A percentile compares a stretch with the other conserved stretches of the same genome.
Evolutionary conservation across 2,113 vertebrate species (phyloP).

Genomic region (Poeciliopsis retropinna): DNA sequence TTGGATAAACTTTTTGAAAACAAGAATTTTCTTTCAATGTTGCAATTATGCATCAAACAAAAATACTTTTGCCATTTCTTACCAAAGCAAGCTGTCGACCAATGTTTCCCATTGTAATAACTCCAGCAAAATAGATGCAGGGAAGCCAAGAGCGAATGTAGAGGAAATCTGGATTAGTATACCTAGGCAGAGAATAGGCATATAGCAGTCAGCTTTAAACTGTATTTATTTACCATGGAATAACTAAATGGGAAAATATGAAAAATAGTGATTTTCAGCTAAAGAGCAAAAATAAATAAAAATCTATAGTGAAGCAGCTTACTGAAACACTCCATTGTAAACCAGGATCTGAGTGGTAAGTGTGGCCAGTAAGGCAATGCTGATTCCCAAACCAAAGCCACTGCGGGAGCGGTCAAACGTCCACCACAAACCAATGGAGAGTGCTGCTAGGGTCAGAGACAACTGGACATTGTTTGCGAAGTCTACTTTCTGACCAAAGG

Average conservation of each 20-base stretch:
- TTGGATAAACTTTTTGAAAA: no score
- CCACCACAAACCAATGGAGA: conserved; percentile 98
- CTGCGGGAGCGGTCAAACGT: conserved; percentile 94
- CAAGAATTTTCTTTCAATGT: no score
- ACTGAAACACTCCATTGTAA: conserved; percentile 96
- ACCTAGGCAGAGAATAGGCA: conserved; percentile 73
- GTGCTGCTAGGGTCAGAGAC: conserved; percentile 92
- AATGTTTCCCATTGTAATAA: conserved; percentile 98
- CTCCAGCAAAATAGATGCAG: conserved; percentile 97
- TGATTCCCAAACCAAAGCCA: conserved; percentile 91
- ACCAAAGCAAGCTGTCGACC: conserved; percentile 95
- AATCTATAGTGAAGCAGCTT: conserved; percentile 66
- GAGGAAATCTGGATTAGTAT: conserved; percentile 94
- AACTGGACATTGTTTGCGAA: conserved; percentile 97
- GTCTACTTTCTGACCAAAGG: conserved; percentile 89
- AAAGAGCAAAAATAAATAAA: not conserved
- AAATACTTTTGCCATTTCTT: conserved; percentile 44
- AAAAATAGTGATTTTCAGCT: not conserved
- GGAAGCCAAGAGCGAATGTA: conserved; percentile 97
- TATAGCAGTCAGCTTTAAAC: conserved; percentile 1
- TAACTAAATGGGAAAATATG: not conserved
- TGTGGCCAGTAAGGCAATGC: conserved; percentile 90
- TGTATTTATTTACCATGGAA: no score
- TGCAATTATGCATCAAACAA: no score
- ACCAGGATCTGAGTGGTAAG: conserved; percentile 92